Evolutionary conservation across 2,797 vertebrate species (phyloP).

Genomic region (Pogoniulus pusillus): DNA sequence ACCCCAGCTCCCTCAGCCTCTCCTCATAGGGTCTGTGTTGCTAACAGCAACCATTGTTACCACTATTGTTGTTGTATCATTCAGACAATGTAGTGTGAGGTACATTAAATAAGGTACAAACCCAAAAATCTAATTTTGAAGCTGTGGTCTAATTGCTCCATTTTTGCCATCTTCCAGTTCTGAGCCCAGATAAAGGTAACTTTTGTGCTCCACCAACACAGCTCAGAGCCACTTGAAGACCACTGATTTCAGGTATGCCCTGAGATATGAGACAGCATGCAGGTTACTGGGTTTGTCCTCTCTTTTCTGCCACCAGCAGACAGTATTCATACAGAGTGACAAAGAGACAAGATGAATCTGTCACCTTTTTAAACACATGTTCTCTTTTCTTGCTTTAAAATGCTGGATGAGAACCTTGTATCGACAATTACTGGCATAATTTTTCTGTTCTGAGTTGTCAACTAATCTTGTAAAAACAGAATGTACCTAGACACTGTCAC

Average conservation of each 20-base stretch:
- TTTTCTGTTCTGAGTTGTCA: constrained; percentile 17
- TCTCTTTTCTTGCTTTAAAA: neutral
- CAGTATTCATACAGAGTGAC: neutral
- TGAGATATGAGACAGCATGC: neutral
- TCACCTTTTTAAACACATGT: neutral
- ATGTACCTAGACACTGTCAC: neutral
- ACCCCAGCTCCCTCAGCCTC: no score
- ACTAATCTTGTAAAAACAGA: neutral
- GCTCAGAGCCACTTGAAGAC: neutral
- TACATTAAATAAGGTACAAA: neutral
- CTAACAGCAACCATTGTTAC: neutral
- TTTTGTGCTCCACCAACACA: neutral
- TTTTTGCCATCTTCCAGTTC: neutral
- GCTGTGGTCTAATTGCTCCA: neutral
- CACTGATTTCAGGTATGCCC: neutral
- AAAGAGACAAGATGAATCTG: neutral
- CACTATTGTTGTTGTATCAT: neutral
- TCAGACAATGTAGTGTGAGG: neutral
- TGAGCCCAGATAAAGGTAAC: neutral
- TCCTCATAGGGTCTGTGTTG: no score
- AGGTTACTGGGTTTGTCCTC: constrained; percentile 9
- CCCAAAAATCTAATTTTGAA: neutral
- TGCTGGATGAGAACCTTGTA: neutral
- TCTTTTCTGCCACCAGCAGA: neutral
- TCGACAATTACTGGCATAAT: neutral